Percentiles rank a stretch among this genome's conserved stretches.
phyloP scores from a whole-genome alignment of 2,797 vertebrate species.

The Sebastolobus altivelis region DNA sequence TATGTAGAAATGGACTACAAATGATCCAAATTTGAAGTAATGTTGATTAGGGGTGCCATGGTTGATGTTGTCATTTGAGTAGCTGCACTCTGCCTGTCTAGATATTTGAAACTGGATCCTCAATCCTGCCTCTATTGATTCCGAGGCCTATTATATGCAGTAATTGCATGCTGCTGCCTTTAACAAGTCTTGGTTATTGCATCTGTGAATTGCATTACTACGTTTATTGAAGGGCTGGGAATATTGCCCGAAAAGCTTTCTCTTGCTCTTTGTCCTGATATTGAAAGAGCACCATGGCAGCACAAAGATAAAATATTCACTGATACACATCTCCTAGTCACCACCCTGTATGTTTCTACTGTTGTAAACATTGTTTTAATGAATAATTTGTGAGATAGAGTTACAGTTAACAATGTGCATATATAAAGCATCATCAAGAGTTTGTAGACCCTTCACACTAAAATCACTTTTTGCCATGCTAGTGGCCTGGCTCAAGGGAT shows the following conservation, averaged over 20 bases:
- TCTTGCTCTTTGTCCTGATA: conserved; percentile 68
- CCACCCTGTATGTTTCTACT: conserved; percentile 14
- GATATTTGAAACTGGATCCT: conserved; percentile 82
- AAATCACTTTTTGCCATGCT: background rate
- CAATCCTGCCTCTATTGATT: conserved; percentile 83
- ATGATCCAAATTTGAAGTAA: conserved; percentile 84
- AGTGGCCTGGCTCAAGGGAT: background rate
- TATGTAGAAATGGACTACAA: conserved; percentile 87
- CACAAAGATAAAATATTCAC: conserved; percentile 26
- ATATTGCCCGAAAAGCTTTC: conserved; percentile 79
- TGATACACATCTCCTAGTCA: conserved; percentile 30
- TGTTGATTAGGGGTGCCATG: conserved; percentile 76
- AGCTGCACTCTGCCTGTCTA: conserved; percentile 79
- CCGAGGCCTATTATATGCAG: conserved; percentile 77
- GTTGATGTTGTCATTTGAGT: conserved; percentile 82
- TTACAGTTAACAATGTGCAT: background rate
- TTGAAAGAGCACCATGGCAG: conserved; percentile 52
- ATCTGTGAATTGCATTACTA: conserved; percentile 84
- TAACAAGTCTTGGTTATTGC: conserved; percentile 86
- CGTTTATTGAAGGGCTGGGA: conserved; percentile 81
- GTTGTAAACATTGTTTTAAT: conserved; percentile 18
- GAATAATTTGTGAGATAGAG: conserved; percentile 9
- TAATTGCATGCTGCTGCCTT: conserved; percentile 86
- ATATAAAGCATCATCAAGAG: conserved; percentile 12
- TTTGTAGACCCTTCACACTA: background rate